Evolutionary conservation across 2,797 vertebrate genomes (phyloP).

Genomic region (Alosa sapidissima): DNA sequence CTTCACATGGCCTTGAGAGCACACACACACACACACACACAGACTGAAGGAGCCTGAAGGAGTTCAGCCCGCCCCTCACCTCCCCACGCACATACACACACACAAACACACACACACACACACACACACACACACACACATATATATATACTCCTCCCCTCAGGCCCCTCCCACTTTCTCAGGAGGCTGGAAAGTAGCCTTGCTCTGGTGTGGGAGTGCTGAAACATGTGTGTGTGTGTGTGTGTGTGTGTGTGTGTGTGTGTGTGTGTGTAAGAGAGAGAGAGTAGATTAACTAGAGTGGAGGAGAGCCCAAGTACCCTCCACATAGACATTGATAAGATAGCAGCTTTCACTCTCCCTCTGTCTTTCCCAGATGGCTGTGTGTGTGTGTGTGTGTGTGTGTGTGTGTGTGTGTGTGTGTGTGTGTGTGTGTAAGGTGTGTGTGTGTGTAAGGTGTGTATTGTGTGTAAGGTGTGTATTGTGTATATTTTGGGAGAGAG

Average conservation of each 20-base stretch:
- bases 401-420: too few species aligned
- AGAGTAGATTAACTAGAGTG: neutral
- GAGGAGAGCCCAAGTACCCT: too few species aligned
- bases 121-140: conserved; percentile 7
- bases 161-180: conserved; percentile 1
- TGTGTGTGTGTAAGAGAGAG: neutral
- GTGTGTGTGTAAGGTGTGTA: too few species aligned
- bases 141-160: neutral
- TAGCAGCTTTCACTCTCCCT: too few species aligned
- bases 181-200: conserved; percentile 40
- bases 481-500: too few species aligned
- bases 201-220: conserved; percentile 36
- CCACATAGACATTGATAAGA: too few species aligned
- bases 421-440: too few species aligned
- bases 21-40: conserved; percentile 56
- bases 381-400: too few species aligned
- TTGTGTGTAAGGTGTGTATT: too few species aligned
- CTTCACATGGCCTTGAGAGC: conserved; percentile 69
- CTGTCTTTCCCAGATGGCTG: too few species aligned
- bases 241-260: too few species aligned
- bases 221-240: conserved; percentile 21
- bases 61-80: conserved; percentile 7
- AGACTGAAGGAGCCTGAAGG: conserved; percentile 30
- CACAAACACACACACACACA: too few species aligned
- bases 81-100: neutral